Percentiles rank a stretch among this genome's conserved stretches.
Conservation (phyloP, 2,797 vertebrate species). For the Lacerta agilis region DNA sequence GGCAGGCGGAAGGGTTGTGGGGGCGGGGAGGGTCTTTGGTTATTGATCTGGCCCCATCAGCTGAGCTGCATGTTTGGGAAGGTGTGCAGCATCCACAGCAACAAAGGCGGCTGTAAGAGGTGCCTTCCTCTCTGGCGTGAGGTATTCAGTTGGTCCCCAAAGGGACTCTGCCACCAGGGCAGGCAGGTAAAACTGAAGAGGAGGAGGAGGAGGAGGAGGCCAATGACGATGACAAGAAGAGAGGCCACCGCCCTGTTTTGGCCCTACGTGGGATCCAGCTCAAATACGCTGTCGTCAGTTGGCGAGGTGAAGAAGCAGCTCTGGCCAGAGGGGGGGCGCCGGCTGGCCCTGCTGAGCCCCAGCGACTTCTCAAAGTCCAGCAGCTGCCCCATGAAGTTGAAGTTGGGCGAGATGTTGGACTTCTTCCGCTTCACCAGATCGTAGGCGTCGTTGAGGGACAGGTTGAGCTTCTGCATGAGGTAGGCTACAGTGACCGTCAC, state of each 20-base stretch:
- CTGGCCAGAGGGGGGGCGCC: slow-evolving; percentile 10
- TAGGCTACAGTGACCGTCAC: slow-evolving; percentile 78
- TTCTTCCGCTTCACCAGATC: slow-evolving; percentile 74
- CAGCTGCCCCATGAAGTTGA: slow-evolving; percentile 77
- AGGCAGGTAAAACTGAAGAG: not conserved
- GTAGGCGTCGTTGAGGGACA: slow-evolving; percentile 72
- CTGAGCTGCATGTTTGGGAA: not conserved
- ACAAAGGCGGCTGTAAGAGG: not conserved
- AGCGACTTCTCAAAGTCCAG: slow-evolving; percentile 74
- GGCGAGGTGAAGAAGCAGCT: slow-evolving; percentile 75
- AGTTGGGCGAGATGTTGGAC: slow-evolving; percentile 74
- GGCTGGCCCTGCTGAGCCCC: slow-evolving; percentile 55
- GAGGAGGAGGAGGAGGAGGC: not conserved
- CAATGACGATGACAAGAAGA: not conserved
- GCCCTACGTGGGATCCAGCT: slow-evolving; percentile 71
- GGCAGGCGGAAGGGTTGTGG: not conserved
- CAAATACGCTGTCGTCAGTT: slow-evolving; percentile 68
- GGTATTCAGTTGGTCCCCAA: slow-evolving; percentile 30
- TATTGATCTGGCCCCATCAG: slow-evolving; percentile 8
- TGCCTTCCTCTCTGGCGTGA: slow-evolving; percentile 14
- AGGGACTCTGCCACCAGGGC: slow-evolving; percentile 27
- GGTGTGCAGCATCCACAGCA: not conserved
- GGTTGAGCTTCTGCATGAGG: slow-evolving; percentile 77
- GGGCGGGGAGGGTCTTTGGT: slow-evolving; percentile 25
- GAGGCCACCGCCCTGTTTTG: not conserved